Base-by-base conservation (phyloP, 2,888 invertebrate genomes). In the Scaptomyza parva region DNA sequence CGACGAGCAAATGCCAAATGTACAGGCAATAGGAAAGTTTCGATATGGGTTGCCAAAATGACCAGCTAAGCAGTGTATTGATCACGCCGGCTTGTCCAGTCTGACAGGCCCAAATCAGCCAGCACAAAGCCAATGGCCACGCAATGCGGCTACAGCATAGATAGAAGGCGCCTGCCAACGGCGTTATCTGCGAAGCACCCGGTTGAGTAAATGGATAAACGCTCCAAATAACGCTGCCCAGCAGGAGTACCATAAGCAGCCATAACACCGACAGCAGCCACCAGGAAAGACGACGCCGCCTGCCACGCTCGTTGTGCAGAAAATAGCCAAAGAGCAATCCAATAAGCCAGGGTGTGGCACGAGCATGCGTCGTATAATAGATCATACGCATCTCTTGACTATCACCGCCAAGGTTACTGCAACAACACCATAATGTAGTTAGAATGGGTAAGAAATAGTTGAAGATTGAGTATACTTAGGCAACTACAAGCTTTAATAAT, bases 31-130 rank as follows among this genome's bases (percentile, higher is more conserved):
- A 91, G 2, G 90, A 89, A 2, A 91, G 65, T 28, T 85, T 81
- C 0, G 87, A 80, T 4, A 91, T 54, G 1, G 90, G 90, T 45
- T 90, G 86, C 90, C 91, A 91, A 20, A 88, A 65, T 0, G 81
- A 61, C 63, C 82, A 86, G 1, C 90, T 88, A 3, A 91, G 77
- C 47, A 91, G 77, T 12, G 59, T 63, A 47, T 90, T 88, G 7
- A 84, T 60, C 33, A 76, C 39, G 4, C 91, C 89, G 0, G 86
- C 91, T 39, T 80, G 81, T 0, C 90, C 91, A 6, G 82, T 70
- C 22, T 81, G 65, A 30, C 91, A 91, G 9, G 87, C 88, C 45
- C 89, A 91, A 8, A 91, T 86, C 11, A 91, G 70, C 89, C 90
- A 90, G n/a, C 88, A 80, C 3, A 91, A 50, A 0, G 79, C 86